These are phyloP conservation scores for Muraenolepis orangiensis DNA, from an alignment of 2,797 vertebrate genomes.

Conservation along the genomic window DNA sequence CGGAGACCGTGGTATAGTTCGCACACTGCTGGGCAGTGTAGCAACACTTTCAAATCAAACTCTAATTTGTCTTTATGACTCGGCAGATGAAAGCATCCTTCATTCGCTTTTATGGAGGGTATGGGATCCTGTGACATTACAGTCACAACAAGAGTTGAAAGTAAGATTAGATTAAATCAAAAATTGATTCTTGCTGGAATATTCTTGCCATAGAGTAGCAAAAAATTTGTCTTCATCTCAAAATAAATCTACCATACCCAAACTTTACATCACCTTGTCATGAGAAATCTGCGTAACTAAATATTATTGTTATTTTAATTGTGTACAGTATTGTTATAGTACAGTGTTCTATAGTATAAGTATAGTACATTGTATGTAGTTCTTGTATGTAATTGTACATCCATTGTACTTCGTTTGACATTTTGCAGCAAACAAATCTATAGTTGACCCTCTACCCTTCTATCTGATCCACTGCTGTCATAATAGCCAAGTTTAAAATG, in stretches of 20 bases:
- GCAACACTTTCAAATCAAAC: slow-evolving; percentile 62
- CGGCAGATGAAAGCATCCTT: slow-evolving; percentile 54
- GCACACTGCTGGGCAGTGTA: no score
- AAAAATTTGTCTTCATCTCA: slow-evolving; percentile 6
- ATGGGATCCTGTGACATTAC: slow-evolving; percentile 24
- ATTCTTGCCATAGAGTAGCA: background rate
- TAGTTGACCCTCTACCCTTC: slow-evolving; percentile 24
- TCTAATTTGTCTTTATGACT: slow-evolving; percentile 16
- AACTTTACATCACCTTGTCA: slow-evolving; percentile 24
- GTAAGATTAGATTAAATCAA: slow-evolving; percentile 32
- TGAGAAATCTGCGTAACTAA: slow-evolving; percentile 5
- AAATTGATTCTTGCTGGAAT: no score
- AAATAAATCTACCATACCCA: slow-evolving; percentile 7
- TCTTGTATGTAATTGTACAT: no score
- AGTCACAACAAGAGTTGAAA: slow-evolving; percentile 42
- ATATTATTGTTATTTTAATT: no score
- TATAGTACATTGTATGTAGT: no score
- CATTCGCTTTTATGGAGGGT: slow-evolving; percentile 42
- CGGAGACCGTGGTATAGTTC: no score
- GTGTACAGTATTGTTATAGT: no score
- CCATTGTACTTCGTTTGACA: no score
- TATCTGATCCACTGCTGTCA: slow-evolving; percentile 22
- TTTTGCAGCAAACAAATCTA: slow-evolving; percentile 27
- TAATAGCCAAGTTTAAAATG: background rate
- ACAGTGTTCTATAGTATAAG: no score